phyloP scores from a whole-genome alignment of 2,888 invertebrate genomes.

The Aporophyla lueneburgensis region DNA sequence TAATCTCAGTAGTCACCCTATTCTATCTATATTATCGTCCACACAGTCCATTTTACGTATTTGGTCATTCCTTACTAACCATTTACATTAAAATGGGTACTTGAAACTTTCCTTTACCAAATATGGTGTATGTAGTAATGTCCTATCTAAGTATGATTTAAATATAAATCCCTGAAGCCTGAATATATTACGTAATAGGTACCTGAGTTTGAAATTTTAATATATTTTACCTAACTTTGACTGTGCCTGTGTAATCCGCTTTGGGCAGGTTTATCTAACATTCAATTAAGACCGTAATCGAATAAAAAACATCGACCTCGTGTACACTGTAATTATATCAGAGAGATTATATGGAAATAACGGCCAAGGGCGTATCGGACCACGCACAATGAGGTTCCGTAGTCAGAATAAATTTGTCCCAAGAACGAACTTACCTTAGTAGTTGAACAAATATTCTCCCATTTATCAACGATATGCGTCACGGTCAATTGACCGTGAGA shows the following conservation, averaged over 20 bases:
- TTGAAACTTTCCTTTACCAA: not conserved
- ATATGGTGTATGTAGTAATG: not conserved
- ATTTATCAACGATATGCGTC: not conserved
- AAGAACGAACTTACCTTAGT: not conserved
- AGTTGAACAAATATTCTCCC: not conserved
- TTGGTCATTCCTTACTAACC: too few species aligned
- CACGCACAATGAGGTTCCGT: not conserved
- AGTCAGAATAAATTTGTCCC: not conserved
- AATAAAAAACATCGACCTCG: constrained; percentile 41
- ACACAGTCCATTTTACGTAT: not conserved
- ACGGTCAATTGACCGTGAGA: not conserved
- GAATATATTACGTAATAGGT: constrained; percentile 22
- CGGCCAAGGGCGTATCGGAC: not conserved
- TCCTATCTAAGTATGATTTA: constrained; percentile 19
- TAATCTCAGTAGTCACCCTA: not conserved
- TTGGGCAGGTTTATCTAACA: constrained; percentile 49
- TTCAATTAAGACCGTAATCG: constrained; percentile 52
- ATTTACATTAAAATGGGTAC: not conserved
- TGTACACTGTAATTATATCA: constrained; percentile 24
- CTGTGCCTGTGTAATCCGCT: constrained; percentile 52
- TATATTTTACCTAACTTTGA: constrained; percentile 48
- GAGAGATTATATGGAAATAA: not conserved
- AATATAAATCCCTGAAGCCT: constrained; percentile 7
- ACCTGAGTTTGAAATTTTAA: constrained; percentile 29
- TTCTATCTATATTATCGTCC: too few species aligned